Evolutionary conservation across 1,140 invertebrate species (phyloP).

Genomic region (Caenorhabditis inopinata): DNA sequence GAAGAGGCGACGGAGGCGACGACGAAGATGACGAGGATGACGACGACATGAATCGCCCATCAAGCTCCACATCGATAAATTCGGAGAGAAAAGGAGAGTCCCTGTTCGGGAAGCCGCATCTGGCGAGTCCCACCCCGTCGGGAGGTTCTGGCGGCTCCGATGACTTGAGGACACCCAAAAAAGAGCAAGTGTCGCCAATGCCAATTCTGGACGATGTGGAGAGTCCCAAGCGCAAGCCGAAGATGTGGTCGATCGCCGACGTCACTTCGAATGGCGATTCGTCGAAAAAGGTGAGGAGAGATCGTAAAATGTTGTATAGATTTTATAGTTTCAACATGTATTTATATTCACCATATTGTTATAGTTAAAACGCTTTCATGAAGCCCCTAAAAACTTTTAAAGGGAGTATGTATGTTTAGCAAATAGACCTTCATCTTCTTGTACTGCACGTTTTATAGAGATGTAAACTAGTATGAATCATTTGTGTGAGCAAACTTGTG

Average conservation of each 20-base stretch:
- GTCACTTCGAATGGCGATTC: constrained; percentile 18
- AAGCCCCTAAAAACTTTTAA: neutral
- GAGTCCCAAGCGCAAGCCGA: neutral
- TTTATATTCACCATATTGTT: too few species aligned
- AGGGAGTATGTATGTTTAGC: constrained; percentile 21
- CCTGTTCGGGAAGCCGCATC: neutral
- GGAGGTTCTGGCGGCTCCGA: neutral
- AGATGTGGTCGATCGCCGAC: constrained; percentile 17
- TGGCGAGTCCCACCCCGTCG: neutral
- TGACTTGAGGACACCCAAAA: neutral
- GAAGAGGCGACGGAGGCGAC: constrained; percentile 56
- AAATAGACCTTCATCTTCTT: neutral
- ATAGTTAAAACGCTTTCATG: neutral
- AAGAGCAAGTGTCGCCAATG: neutral
- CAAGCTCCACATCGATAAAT: constrained; percentile 34
- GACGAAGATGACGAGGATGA: constrained; percentile 49
- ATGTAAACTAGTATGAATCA: constrained; percentile 34
- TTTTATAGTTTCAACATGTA: constrained; percentile 31
- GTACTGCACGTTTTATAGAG: neutral
- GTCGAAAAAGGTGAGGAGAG: neutral
- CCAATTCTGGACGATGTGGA: neutral
- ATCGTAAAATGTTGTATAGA: neutral
- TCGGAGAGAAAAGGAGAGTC: neutral
- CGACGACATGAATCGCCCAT: constrained; percentile 49
- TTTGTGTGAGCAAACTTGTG: neutral